Percentiles rank a stretch among this genome's conserved stretches.
Conservation (phyloP, 2,888 invertebrate species). For the Dasysyrphus tricinctus region DNA sequence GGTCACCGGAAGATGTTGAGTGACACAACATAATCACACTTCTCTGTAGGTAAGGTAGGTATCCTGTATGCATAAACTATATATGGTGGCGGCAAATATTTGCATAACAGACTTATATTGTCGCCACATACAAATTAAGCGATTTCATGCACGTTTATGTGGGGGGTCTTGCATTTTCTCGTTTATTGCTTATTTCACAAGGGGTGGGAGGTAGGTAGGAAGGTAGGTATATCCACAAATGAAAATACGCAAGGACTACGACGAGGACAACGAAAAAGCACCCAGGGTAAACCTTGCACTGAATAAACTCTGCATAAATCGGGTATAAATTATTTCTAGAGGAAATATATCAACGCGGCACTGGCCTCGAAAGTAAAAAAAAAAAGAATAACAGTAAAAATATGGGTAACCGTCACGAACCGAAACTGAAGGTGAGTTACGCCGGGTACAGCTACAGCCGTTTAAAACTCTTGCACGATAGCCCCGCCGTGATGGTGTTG, state of each 20-base stretch:
- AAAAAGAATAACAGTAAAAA: slow-evolving; percentile 14
- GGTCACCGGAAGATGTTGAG: slow-evolving; percentile 55
- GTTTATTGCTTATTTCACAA: slow-evolving; percentile 24
- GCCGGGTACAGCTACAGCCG: slow-evolving; percentile 22
- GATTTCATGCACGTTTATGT: slow-evolving; percentile 46
- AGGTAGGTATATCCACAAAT: neutral
- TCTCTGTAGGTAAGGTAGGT: too few relatives aligned
- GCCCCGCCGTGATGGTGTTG: neutral
- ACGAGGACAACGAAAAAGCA: neutral
- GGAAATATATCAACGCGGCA: slow-evolving; percentile 45
- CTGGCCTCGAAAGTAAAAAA: slow-evolving; percentile 5
- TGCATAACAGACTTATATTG: slow-evolving; percentile 51
- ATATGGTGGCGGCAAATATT: slow-evolving; percentile 23
- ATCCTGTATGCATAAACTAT: slow-evolving; percentile 7
- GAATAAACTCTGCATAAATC: slow-evolving; percentile 62
- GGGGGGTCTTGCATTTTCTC: neutral
- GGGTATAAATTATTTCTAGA: slow-evolving; percentile 61
- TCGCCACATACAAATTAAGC: slow-evolving; percentile 59
- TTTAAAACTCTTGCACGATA: slow-evolving; percentile 40
- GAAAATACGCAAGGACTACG: neutral
- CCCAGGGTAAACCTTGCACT: slow-evolving; percentile 46
- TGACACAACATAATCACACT: slow-evolving; percentile 53
- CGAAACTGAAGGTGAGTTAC: slow-evolving; percentile 49
- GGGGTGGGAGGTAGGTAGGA: neutral
- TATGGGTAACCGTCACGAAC: slow-evolving; percentile 19